Percentiles rank a stretch among this genome's conserved stretches.
Evolutionary conservation across 2,888 invertebrate species (phyloP).

Genomic region (Entomobrya proxima): DNA sequence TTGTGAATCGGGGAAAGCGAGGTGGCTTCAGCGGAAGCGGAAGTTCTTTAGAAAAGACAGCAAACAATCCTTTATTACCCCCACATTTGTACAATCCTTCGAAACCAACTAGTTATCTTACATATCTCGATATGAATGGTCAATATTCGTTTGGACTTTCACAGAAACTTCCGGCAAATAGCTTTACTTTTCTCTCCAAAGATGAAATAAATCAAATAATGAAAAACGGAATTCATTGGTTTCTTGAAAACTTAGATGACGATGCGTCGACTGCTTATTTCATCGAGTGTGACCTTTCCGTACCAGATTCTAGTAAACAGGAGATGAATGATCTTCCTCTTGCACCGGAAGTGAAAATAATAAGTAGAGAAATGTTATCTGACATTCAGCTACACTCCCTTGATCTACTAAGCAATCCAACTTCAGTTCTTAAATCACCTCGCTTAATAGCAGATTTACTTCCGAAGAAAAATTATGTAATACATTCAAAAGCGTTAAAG

Average conservation of each 20-base stretch:
- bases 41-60: not conserved
- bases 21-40: not conserved
- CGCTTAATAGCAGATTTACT: not conserved
- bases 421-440: not conserved
- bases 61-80: not conserved
- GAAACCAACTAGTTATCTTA: not conserved
- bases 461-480: not conserved
- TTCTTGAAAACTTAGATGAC: not conserved
- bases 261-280: not conserved
- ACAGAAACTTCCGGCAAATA: not conserved
- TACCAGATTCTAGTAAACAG: not conserved
- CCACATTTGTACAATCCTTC: not conserved
- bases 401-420: not conserved
- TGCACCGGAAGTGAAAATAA: not conserved
- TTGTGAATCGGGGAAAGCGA: not conserved
- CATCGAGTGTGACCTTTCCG: not conserved
- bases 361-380: not conserved
- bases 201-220: not conserved
- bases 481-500: conserved; percentile 4
- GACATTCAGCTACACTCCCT: not conserved
- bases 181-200: not conserved
- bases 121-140: not conserved
- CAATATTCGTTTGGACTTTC: not conserved
- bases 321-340: not conserved
- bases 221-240: not conserved